Percentiles rank a stretch among this genome's conserved stretches.
Conservation (phyloP, 2,888 invertebrate genomes). For the Troglohyphantes excavatus region DNA sequence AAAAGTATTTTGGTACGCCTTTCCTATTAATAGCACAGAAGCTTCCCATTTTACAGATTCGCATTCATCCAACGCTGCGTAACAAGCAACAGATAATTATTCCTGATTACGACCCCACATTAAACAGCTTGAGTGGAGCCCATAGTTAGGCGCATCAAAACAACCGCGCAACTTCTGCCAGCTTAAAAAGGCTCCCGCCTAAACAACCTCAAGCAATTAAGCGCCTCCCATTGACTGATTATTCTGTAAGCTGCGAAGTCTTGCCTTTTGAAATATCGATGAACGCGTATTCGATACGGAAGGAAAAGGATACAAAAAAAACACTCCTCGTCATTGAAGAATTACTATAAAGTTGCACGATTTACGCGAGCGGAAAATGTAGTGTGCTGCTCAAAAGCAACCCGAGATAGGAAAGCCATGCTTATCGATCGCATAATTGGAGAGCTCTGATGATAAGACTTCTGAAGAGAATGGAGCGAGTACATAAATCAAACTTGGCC, state of each 20-base stretch:
- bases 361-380: slow-evolving; percentile 41
- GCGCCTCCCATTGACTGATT: slow-evolving; percentile 23
- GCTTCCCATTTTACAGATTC: background rate
- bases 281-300: slow-evolving; percentile 20
- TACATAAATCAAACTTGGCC: slow-evolving; percentile 45
- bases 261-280: slow-evolving; percentile 28
- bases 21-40: background rate
- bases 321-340: background rate
- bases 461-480: slow-evolving; percentile 29
- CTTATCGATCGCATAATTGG: slow-evolving; percentile 38
- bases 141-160: background rate
- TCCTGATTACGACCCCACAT: background rate
- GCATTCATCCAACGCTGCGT: background rate
- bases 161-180: background rate
- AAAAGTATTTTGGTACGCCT: background rate
- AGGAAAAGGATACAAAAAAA: background rate
- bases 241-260: slow-evolving; percentile 37
- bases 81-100: background rate
- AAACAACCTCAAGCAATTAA: slow-evolving; percentile 41
- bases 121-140: background rate
- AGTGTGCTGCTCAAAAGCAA: slow-evolving; percentile 38
- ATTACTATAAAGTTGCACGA: slow-evolving; percentile 27
- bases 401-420: slow-evolving; percentile 4
- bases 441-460: slow-evolving; percentile 37
- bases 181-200: background rate